Evolutionary conservation across 2,113 vertebrate species (phyloP).

Genomic region (Cebus imitator): DNA sequence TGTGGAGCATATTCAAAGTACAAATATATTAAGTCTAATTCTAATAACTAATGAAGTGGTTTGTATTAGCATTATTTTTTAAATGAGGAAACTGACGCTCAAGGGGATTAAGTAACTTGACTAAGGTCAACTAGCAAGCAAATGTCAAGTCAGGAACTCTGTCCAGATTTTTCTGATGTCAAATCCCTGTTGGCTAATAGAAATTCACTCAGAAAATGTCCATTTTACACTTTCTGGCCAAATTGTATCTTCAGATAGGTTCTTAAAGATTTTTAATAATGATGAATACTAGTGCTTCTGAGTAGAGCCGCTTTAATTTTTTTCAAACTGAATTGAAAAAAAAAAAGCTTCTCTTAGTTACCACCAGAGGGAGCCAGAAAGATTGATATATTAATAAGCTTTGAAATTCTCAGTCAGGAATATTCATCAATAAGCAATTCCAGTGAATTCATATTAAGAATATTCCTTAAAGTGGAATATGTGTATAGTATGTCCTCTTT

Average conservation of each 20-base stretch:
- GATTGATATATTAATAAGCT: slow-evolving; percentile 28
- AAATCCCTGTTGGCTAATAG: background rate
- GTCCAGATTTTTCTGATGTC: background rate
- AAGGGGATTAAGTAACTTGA: background rate
- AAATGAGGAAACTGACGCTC: background rate
- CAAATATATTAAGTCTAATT: background rate
- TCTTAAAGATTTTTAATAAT: slow-evolving; percentile 36
- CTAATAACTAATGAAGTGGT: background rate
- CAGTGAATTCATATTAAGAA: background rate
- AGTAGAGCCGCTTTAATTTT: background rate
- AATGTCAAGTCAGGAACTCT: background rate
- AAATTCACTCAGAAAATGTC: background rate
- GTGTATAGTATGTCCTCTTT: background rate
- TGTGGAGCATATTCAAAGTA: background rate
- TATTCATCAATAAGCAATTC: background rate
- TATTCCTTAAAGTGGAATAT: slow-evolving; percentile 15
- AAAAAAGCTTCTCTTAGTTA: background rate
- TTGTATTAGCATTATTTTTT: slow-evolving; percentile 6
- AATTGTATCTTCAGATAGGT: background rate
- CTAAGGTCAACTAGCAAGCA: background rate
- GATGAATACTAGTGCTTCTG: background rate
- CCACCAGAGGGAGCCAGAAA: slow-evolving; percentile 75
- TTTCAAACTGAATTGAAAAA: slow-evolving; percentile 2
- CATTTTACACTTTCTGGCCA: background rate
- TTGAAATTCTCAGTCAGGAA: background rate